A percentile compares a stretch with the other conserved stretches of the same genome.
phyloP scores from a whole-genome alignment of 2,888 invertebrate species.

The Drosophila paramelanica region DNA sequence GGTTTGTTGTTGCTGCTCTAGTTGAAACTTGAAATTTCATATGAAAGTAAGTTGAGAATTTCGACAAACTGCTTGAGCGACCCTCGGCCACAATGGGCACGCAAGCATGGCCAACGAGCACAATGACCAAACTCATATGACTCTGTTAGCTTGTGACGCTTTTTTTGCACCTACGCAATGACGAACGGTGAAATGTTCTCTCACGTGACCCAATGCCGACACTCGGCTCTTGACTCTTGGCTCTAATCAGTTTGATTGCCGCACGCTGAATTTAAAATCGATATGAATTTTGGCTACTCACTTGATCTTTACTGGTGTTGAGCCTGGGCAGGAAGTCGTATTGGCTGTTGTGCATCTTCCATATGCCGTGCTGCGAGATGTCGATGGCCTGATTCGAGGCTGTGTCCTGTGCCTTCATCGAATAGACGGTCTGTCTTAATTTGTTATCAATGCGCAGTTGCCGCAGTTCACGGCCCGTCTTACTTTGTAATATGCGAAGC shows the following conservation, averaged over 20 bases:
- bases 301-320: constrained; percentile 29
- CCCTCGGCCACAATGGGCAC: constrained; percentile 31
- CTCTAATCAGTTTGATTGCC: constrained; percentile 49
- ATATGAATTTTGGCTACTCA: constrained; percentile 21
- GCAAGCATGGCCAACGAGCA: background rate
- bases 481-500: constrained; percentile 51
- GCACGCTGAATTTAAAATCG: constrained; percentile 2
- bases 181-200: constrained; percentile 38
- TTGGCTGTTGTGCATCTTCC: constrained; percentile 50
- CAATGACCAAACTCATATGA: constrained; percentile 47
- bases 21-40: no score
- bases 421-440: constrained; percentile 26
- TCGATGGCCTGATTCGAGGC: constrained; percentile 54
- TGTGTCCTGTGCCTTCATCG: constrained; percentile 20
- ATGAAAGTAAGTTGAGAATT: no score
- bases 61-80: constrained; percentile 2
- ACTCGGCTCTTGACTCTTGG: constrained; percentile 6
- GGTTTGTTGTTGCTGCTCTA: background rate
- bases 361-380: constrained; percentile 44
- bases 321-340: constrained; percentile 76
- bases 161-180: constrained; percentile 72
- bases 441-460: constrained; percentile 41
- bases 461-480: constrained; percentile 41
- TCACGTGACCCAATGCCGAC: constrained; percentile 61
- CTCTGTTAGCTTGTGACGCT: constrained; percentile 51